Base-by-base conservation (phyloP, 1,140 invertebrate genomes). In the Ptiloglossa arizonensis region DNA sequence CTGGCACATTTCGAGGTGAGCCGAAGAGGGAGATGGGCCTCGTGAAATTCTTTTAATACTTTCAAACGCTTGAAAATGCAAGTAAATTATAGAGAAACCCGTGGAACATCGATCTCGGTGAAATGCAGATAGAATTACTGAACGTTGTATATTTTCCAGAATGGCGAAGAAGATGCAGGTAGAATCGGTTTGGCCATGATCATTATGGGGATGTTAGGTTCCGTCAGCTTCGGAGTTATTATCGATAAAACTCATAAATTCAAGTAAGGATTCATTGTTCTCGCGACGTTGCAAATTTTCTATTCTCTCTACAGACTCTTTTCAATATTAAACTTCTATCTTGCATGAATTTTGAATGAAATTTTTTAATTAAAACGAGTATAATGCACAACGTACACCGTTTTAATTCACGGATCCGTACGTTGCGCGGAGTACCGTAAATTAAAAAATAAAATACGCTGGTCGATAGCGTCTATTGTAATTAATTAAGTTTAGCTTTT, bases 121-220 rank as follows among this genome's bases (percentile, higher is more conserved):
- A 27, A 63, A 1, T 41, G 6, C 27, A 77, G 6, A 48, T 2
- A 29, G 70, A 69, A 35, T 22, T 50, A 8, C 22, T 0, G 24
- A 63, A 41, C 17, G 5, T 48, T 54, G 17, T 15, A 48, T 70
- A 35, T 80, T 48, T 84, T 90, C 22, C 77, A 94, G 93, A 90
- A 93, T 64, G 90, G 92, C 56, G 93, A 94, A 78, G 90, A 94
- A 84, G 93, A 94, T 81, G 94, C 94, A 19, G 96, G 96, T 17
- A 89, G 93, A 80, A 95, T 97, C 83, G 96, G 96, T 15, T 88
- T 97, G 19, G 90, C 94, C 1, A 94, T 97, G 69, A 94, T 96
- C 3, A 79, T 96, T 1, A 91, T 93, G 27, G 96, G 96, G 57
- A 94, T 97, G 89, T 38, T 94, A 0, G 96, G 96, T 8, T 94